Conservation (phyloP, 2,888 invertebrate species). For the Metalampra italica region DNA sequence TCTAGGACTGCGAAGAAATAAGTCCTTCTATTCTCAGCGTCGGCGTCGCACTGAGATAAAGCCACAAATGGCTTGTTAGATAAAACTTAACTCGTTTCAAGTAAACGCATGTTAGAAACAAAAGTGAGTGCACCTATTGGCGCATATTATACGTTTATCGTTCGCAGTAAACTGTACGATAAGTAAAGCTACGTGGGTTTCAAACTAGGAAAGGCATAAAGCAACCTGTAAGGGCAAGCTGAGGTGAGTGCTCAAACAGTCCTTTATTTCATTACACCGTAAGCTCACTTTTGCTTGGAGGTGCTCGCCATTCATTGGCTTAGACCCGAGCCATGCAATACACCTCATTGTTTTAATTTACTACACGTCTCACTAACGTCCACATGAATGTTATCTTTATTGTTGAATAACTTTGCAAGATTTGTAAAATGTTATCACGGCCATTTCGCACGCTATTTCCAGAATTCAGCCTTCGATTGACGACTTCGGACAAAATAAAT, state of each 20-base stretch:
- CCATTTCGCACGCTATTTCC: slow-evolving; percentile 25
- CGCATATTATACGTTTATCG: slow-evolving; percentile 56
- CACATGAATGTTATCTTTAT: slow-evolving; percentile 50
- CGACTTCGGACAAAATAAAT: slow-evolving; percentile 33
- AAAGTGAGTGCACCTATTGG: slow-evolving; percentile 23
- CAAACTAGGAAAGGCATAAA: slow-evolving; percentile 51
- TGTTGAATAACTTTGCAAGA: slow-evolving; percentile 38
- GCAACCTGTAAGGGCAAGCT: slow-evolving; percentile 46
- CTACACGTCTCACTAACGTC: slow-evolving; percentile 40
- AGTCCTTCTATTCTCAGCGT: no score
- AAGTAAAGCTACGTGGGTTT: slow-evolving; percentile 56
- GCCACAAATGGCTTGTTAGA: neutral
- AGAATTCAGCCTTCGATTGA: slow-evolving; percentile 27
- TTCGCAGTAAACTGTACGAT: slow-evolving; percentile 55
- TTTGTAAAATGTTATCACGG: slow-evolving; percentile 26
- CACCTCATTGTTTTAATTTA: slow-evolving; percentile 58
- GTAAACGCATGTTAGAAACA: neutral
- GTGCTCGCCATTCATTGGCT: slow-evolving; percentile 19
- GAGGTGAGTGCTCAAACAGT: slow-evolving; percentile 30
- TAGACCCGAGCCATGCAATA: slow-evolving; percentile 30
- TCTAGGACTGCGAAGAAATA: no score
- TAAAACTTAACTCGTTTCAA: neutral
- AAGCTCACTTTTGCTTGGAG: slow-evolving; percentile 31
- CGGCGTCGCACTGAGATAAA: neutral
- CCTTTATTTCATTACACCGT: slow-evolving; percentile 35